Percentiles rank a stretch among this genome's conserved stretches.
Conservation (phyloP, 2,797 vertebrate genomes). For the Eospalax fontanierii region DNA sequence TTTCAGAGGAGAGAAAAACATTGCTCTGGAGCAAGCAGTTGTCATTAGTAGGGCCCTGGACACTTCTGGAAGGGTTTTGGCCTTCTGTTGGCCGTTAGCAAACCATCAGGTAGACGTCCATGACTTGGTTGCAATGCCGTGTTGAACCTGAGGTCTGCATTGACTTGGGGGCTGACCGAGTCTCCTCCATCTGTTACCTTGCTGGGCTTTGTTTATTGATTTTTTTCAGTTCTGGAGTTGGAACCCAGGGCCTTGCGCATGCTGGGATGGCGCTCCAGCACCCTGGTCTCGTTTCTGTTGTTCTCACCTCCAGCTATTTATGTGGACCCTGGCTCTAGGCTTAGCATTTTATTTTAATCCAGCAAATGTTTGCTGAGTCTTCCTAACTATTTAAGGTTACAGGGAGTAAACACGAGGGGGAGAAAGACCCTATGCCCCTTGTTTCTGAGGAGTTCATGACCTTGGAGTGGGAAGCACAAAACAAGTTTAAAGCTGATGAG, state of each 20-base stretch:
- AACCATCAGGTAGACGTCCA: neutral
- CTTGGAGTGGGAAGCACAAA: slow-evolving; percentile 6
- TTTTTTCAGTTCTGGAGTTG: neutral
- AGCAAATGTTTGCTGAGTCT: slow-evolving; percentile 49
- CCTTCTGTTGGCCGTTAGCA: slow-evolving; percentile 7
- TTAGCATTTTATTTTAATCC: slow-evolving; percentile 32
- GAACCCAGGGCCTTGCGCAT: neutral
- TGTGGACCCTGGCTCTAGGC: neutral
- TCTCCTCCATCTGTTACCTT: neutral
- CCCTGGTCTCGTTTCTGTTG: neutral
- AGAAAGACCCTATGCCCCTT: neutral
- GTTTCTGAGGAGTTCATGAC: slow-evolving; percentile 30
- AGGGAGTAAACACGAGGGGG: slow-evolving; percentile 16
- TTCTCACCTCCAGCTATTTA: slow-evolving; percentile 1
- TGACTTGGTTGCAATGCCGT: neutral
- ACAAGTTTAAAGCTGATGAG: neutral
- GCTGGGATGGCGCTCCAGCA: neutral
- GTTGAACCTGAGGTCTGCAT: neutral
- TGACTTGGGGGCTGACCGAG: neutral
- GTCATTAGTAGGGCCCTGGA: neutral
- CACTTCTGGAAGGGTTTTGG: neutral
- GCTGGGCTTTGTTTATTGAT: neutral
- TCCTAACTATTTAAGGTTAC: neutral
- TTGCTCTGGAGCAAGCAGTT: neutral
- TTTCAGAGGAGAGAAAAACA: neutral